Evolutionary conservation across 2,113 vertebrate species (phyloP), one percentile per base, ranked within the genome.

Genomic region (Neotragus pygmaeus): DNA sequence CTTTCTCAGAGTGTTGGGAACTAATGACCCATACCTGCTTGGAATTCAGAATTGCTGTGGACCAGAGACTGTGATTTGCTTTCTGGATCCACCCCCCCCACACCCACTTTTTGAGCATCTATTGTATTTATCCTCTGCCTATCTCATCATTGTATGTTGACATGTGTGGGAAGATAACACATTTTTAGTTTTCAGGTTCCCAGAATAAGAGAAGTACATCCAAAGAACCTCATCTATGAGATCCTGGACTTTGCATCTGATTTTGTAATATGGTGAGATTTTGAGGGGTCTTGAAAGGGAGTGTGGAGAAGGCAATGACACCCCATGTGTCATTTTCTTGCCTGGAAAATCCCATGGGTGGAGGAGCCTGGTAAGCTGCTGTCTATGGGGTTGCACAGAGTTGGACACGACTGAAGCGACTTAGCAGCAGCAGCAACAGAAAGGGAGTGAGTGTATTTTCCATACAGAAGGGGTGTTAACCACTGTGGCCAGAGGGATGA

Each of bases 1-100:
- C 28, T 84, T 75, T 45, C n/a, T 62, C 17, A 75, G 45, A 36
- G 55, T 45, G 27, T 64, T 5, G 7, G 14, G 15, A 62, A 23
- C 4, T 33, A 53, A 33, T 9, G 64, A 39, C 81, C 21, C 39
- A 49, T 58, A 33, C 2, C 25, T 49, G 7, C 25, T 19, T 60
- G 58, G 27, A 93, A 80, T 78, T 94, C 81, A 85, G 49, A 96
- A 86, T 43, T 94, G n/a, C 6, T 81, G 21, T 30, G 28, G 43
- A 27, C 23, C 14, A 60, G 78, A 49, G 30, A 49, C 39, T 85
- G 15, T 57, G 21, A 91, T 58, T 6, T 60, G 21, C 14, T 66
- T 64, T 90, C 30, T 19, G 6, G 77, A 39, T 13, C 15, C 4
- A 2, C 49, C 49, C 23, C 47, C 1, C 23, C 47, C 1, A 0